phyloP scores from a whole-genome alignment of 2,888 invertebrate species.

The Malachius bipustulatus region DNA sequence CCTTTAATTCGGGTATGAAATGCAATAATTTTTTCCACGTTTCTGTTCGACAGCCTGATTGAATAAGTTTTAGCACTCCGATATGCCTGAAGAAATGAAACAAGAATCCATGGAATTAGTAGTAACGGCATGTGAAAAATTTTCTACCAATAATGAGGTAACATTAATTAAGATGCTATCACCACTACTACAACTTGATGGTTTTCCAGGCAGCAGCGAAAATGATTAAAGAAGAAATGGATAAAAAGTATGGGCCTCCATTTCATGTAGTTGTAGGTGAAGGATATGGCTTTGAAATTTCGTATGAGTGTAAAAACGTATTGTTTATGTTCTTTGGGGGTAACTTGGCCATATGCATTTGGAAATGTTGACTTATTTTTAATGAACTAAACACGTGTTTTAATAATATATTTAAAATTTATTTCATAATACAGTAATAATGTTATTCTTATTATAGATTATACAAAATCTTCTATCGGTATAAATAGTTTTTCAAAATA shows the following conservation, averaged over 20 bases:
- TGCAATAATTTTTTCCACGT: conserved; percentile 7
- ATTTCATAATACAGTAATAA: no score
- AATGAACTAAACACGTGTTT: no score
- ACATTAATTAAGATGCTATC: conserved; percentile 11
- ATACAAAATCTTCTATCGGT: no score
- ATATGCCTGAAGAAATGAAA: conserved; percentile 90
- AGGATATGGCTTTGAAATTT: conserved; percentile 86
- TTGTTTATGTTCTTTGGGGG: conserved; percentile 87
- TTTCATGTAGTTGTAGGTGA: conserved; percentile 96
- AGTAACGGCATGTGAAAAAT: conserved; percentile 90
- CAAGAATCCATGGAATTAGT: conserved; percentile 81
- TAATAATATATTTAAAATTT: no score
- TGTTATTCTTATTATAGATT: no score
- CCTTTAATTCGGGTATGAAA: conserved; percentile 59
- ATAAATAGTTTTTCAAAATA: no score
- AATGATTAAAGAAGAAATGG: conserved; percentile 89
- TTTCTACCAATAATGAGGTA: conserved; percentile 72
- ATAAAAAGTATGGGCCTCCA: conserved; percentile 88
- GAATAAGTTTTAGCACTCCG: conserved; percentile 56
- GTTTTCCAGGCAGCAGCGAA: conserved; percentile 64
- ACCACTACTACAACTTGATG: background rate
- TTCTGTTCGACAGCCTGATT: background rate
- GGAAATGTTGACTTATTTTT: conserved; percentile 87
- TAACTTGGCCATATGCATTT: conserved; percentile 75
- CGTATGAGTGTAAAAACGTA: conserved; percentile 79